Evolutionary conservation across 2,888 invertebrate species (phyloP).

Genomic region (Trissonchulus latispiculum): DNA sequence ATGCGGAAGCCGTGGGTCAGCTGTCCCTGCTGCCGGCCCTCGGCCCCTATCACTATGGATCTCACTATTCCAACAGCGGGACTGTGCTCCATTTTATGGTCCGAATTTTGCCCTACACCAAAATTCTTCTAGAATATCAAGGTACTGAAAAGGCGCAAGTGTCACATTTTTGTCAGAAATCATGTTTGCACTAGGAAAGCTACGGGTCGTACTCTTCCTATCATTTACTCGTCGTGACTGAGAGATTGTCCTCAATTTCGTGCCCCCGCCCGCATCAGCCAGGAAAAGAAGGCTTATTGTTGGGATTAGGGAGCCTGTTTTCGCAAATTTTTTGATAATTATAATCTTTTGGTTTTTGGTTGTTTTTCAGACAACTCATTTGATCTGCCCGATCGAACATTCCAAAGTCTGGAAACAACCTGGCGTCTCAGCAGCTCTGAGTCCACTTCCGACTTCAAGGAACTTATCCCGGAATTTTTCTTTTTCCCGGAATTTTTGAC

Average conservation of each 20-base stretch:
- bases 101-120: constrained; percentile 92
- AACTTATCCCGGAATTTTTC: constrained; percentile 97
- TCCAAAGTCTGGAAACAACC: constrained; percentile 89
- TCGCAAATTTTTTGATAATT: constrained; percentile 10
- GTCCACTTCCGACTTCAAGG: constrained; percentile 99
- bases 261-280: too few species aligned
- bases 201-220: not conserved
- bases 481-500: constrained; percentile 85
- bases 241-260: too few species aligned
- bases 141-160: constrained; percentile 26
- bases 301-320: not conserved
- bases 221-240: not conserved
- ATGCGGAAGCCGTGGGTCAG: not conserved
- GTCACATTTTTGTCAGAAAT: constrained; percentile 2
- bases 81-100: constrained; percentile 97
- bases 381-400: constrained; percentile 97
- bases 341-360: constrained; percentile 24
- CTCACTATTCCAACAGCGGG: constrained; percentile 98
- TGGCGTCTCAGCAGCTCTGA: constrained; percentile 95
- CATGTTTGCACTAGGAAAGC: not conserved
- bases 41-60: constrained; percentile 87
- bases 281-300: not conserved
- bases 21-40: not conserved
- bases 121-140: constrained; percentile 49
- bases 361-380: constrained; percentile 54